These are phyloP conservation scores for Pelodytes ibericus DNA, from an alignment of 2,797 vertebrate species.

Conservation along the genomic window DNA sequence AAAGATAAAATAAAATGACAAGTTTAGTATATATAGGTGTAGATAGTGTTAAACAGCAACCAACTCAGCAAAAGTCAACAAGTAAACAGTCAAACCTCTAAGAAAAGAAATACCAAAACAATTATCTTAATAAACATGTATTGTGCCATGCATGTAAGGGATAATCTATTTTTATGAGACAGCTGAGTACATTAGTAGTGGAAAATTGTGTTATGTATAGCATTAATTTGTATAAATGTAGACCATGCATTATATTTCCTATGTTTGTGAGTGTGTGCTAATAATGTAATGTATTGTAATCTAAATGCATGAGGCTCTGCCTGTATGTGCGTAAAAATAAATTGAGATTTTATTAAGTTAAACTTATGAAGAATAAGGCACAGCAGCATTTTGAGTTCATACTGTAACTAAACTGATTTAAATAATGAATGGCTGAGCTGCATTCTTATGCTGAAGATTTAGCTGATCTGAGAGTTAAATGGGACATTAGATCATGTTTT, in stretches of 20 bases:
- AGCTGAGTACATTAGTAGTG: background rate
- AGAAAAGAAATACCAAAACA: background rate
- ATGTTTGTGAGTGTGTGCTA: background rate
- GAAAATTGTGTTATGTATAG: background rate
- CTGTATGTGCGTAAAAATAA: background rate
- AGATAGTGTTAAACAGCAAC: too few relatives aligned
- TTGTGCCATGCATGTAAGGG: background rate
- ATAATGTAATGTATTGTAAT: background rate
- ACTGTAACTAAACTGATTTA: conserved; percentile 7
- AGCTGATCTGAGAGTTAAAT: too few relatives aligned
- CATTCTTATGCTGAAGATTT: background rate
- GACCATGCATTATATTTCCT: background rate
- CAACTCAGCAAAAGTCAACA: too few relatives aligned
- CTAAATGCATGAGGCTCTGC: background rate
- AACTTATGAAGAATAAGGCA: background rate
- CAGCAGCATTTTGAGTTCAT: background rate
- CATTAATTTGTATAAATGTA: background rate
- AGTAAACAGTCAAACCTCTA: too few relatives aligned
- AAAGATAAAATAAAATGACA: too few relatives aligned
- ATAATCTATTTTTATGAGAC: background rate
- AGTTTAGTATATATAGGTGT: too few relatives aligned
- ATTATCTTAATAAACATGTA: background rate
- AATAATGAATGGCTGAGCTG: background rate
- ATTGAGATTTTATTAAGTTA: conserved; percentile 3
- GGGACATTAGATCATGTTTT: too few relatives aligned